Base-by-base conservation (phyloP, 2,888 invertebrate species). In the Tinea pellionella region DNA sequence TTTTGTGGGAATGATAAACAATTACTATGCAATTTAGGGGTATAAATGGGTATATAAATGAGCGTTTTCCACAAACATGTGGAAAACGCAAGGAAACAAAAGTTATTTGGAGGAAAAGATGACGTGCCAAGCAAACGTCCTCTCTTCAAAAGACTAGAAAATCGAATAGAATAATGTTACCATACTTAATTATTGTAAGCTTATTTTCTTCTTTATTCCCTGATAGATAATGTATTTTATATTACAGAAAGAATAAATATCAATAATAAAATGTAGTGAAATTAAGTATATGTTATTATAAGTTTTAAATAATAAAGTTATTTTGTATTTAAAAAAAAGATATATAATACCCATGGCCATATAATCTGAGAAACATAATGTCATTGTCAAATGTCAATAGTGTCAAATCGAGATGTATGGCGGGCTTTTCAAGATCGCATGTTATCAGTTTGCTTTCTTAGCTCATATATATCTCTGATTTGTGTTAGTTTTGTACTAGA, bases 41-140 rank as follows among this genome's bases (percentile, higher is more conserved):
- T 77, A 80, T 85, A 75, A 78, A 79, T 72, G 77, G 75, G 78
- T 80, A 84, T 71, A 82, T 84, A 75, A 74, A 82, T 71, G 72
- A 78, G 76, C 79, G 79, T 75, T 80, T 82, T 80, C 77, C 77
- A 77, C 77, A 79, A 83, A 81, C 86, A 86, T 87, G 86, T 86
- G 86, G 82, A 77, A 79, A 80, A 73, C 80, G 47, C 47, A 2
- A 53, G 53, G 16, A 24, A 53, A 24, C 71, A 77, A 79, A 78
- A 83, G 84, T 85, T 76, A 8, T 16, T 13, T 16, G 24, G 24
- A 19, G 53, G 11, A 53, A 53, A 75, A 83, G 84, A 73, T 84
- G 85, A 87, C 86, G 85, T 78, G 77, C 74, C 74, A 80, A 80
- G 77, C 76, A 78, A 81, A 79, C 80, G 78, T 80, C 15, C 4